Evolutionary conservation across 2,113 vertebrate genomes (phyloP), one percentile per base, ranked within the genome.

Genomic region (Eretmochelys imbricata): DNA sequence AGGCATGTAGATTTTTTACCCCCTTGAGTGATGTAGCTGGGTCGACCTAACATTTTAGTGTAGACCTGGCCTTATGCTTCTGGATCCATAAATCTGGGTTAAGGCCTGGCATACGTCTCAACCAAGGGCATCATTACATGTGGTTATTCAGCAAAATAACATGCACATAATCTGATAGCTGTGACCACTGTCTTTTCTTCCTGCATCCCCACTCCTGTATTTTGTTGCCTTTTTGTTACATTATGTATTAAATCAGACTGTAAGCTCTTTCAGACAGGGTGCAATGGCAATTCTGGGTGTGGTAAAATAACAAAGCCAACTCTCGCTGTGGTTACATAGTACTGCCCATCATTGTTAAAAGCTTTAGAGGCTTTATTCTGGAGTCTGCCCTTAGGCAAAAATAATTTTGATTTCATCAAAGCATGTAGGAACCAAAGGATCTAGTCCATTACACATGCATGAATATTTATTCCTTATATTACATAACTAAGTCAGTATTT

Each of bases 321-420:
- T 53, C 35, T 62, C 0, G 0, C 42, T 82, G 46, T 51, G n/a
- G 12, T 85, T 88, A n/a, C 20, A 13, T 59, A 51, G 62, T 25
- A 76, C 11, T 10, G 24, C 84, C 13, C 24, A 35, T 91, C 55
- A 69, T 29, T 0, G 1, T 86, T 54, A 19, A 80, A 4, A 29
- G 5, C 35, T 42, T 55, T 49, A 3, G 42, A 24, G 2, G 1
- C 46, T 48, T 48, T 62, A 0, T 51, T 0, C 3, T 51, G 55
- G 22, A 85, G 27, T 1, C 0, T 0, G 48, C 81, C 46, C 0
- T 0, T 4, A 1, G 24, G 78, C 29, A 65, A 80, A 65, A 2
- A 80, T 29, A n/a, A 2, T 7, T 10, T 22, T 48, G 9, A 35
- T 88, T 83, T 85, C 19, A 49, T 8, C 4, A 0, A 3, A 0